Evolutionary conservation across 2,888 invertebrate species (phyloP), one percentile per base, ranked within the genome.

Genomic region (Epirrhoe alternata): DNA sequence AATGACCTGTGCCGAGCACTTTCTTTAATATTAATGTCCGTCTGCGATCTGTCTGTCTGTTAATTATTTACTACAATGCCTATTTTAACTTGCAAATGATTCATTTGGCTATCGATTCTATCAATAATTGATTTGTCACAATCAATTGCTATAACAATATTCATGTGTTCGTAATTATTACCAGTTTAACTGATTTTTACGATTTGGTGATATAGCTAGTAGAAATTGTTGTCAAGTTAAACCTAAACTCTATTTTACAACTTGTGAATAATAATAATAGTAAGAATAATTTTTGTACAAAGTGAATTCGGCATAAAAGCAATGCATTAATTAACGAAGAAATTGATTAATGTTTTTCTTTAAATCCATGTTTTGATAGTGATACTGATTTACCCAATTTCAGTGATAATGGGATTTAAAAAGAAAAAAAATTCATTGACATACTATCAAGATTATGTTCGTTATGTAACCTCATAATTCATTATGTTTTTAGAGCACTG

Each of bases 1-100:
- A 90, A 91, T 88, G 90, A 87, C 71, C 83, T 86, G 78, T 81
- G 49, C 55, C 24, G 50, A 59, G 66, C 58, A 77, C 75, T 62
- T 66, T 70, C 70, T 66, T 71, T 66, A 75, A 73, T 74, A 72
- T 71, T 75, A 70, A 75, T 75, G 70, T 55, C 61, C 49, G 71
- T 73, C 71, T 74, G 62, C 69, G 58, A 68, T 69, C 64, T 33
- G 71, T 74, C 72, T 72, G 68, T 69, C 58, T 69, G 65, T 65
- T 67, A 61, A 69, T 72, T 72, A 71, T 71, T 69, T 58, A 61
- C 52, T 30, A 59, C 64, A 60, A 64, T 64, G 31, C 42, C 60
- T 64, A 59, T 62, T 66, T 59, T 63, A 33, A 60, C 55, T 67
- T 63, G 60, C 60, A 47, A 60, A 67, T 67, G 59, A 24, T 35